phyloP scores from a whole-genome alignment of 2,888 invertebrate genomes.

The Thymelicus acteon region DNA sequence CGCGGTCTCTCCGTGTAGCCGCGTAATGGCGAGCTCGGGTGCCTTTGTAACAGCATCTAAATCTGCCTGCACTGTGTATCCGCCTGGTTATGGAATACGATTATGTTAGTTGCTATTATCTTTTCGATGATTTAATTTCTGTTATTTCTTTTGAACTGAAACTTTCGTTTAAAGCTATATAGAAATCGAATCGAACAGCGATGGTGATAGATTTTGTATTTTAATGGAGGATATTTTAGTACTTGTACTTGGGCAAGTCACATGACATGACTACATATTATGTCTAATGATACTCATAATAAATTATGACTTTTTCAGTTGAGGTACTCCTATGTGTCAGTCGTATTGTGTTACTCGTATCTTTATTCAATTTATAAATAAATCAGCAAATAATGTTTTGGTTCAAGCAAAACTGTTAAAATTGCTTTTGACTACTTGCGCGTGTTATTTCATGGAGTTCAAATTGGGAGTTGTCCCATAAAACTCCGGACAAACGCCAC shows the following conservation, averaged over 20 bases:
- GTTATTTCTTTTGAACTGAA: neutral
- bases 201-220: no score
- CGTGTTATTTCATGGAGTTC: constrained; percentile 19
- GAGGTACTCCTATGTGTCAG: no score
- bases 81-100: constrained; percentile 58
- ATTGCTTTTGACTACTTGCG: neutral
- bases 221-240: no score
- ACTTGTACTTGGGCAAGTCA: no score
- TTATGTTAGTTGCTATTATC: constrained; percentile 31
- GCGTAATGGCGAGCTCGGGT: constrained; percentile 76
- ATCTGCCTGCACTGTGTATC: constrained; percentile 68
- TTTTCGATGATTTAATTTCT: constrained; percentile 23
- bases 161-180: neutral
- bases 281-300: no score
- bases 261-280: no score
- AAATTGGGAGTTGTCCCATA: constrained; percentile 32
- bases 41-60: constrained; percentile 82
- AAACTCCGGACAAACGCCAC: constrained; percentile 28
- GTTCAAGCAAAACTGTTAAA: no score
- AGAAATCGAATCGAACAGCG: no score
- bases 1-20: constrained; percentile 68
- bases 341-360: no score
- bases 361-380: no score
- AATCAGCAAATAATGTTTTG: no score
- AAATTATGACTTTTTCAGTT: no score